Evolutionary conservation across 2,113 vertebrate genomes (phyloP).

Genomic region (Epinephelus cyanopodus): DNA sequence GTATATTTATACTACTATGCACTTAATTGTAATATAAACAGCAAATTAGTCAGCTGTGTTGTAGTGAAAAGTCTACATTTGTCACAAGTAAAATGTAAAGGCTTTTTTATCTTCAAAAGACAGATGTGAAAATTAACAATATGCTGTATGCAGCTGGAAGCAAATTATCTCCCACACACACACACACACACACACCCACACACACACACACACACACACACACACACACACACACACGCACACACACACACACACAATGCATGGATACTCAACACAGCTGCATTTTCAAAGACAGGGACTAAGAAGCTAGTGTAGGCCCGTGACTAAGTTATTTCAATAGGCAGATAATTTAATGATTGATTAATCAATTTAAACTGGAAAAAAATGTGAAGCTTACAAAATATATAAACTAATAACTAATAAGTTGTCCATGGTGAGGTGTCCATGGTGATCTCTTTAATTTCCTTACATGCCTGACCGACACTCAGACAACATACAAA

Average conservation of each 20-base stretch:
- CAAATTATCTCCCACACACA: neutral
- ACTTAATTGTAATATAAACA: neutral
- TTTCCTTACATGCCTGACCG: neutral
- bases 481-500: neutral
- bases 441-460: neutral
- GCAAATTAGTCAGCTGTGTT: neutral
- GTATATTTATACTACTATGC: neutral
- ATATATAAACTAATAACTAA: neutral
- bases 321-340: too few relatives aligned
- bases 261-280: neutral
- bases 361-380: neutral
- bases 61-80: neutral
- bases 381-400: neutral
- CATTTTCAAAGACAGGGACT: neutral
- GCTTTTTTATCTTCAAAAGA: conserved; percentile 1
- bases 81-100: neutral
- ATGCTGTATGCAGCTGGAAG: neutral
- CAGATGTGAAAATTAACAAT: neutral
- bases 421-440: neutral
- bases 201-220: too few relatives aligned
- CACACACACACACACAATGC: too few relatives aligned
- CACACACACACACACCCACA: too few relatives aligned
- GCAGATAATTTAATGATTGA: neutral
- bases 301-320: neutral
- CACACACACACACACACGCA: too few relatives aligned